Base-by-base conservation (phyloP, 2,888 invertebrate species). In the Xanthorhoe spadicearia region DNA sequence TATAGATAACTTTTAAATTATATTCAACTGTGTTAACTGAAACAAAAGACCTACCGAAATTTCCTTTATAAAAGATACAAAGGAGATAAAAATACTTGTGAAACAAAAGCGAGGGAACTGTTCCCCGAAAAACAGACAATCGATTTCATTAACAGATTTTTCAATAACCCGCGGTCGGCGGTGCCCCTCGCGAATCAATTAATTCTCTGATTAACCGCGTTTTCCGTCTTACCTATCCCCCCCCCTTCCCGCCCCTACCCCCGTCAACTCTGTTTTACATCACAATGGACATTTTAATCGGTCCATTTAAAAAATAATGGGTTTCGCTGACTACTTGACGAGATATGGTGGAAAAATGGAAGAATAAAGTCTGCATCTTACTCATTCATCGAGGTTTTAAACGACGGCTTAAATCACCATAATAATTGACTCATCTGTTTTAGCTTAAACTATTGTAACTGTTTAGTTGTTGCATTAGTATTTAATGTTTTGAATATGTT, bases 121-220 rank as follows among this genome's bases (percentile, higher is more conserved):
- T 63, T 23, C 38, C 59, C 57, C 18, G 23, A 52, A 50, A 64
- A 59, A 56, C 61, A 43, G 60, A 65, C 68, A 70, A 68, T 71
- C 68, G 63, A 57, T 64, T 65, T 62, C 46, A 65, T 63, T 59
- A 66, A 64, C 61, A 35, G 65, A 65, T 71, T 69, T 62, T 66
- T 63, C 66, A 68, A 69, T 64, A 66, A 50, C 54, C 53, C 52
- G 61, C 46, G 52, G 66, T 35, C 49, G 50, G 54, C 49, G 66
- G 53, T 61, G 60, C 66, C 61, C 54, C 72, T 74, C 76, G 63
- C 75, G 76, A 77, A 81, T 82, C 83, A 81, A 83, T 83, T 82
- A 83, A 83, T 83, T 82, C 81, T 77, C 77, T 78, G 78, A 83
- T 80, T 82, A 79, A 79, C 75, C 70, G 76, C 75, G 78, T 80